Evolutionary conservation across 2,113 vertebrate genomes (phyloP), one percentile per base, ranked within the genome.

Genomic region (Eulacestoma nigropectus): DNA sequence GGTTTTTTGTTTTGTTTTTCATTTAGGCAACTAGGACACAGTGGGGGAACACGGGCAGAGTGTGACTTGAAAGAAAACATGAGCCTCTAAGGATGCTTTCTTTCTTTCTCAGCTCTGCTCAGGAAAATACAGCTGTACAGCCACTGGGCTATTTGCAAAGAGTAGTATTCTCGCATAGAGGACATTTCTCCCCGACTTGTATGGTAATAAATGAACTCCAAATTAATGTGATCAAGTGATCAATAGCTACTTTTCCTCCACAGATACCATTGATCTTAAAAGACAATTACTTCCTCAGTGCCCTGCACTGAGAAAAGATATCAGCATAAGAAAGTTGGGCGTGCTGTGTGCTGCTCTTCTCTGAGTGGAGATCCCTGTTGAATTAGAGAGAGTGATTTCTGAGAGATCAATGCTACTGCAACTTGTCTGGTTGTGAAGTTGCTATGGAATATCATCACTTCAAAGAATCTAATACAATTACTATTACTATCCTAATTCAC

Each of bases 391-490:
- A 77, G 39, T 50, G 0, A 63, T 70, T 93, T 90, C 85, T 77
- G 87, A 59, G 47, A 87, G 55, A 83, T 79, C 86, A 92, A 47
- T 81, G 76, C 73, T 62, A 17, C 70, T 72, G 63, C 2, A 8
- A 60, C 42, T 56, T 87, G 47, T 46, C 46, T 89, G 77, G 35
- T 52, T 87, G 74, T 53, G 67, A 89, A 91, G 78, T 50, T 91
- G 87, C 87, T 75, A 37, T 68, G 78, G 68, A 88, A 88, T 83
- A 91, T 47, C 42, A 83, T 69, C 25, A 49, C 52, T 88, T 91
- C 55, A 94, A 93, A 95, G 68, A 79, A 78, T 60, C 60, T 90
- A 89, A 85, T 67, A 78, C 67, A 74, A 89, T 93, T 87, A 85
- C 56, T 96, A 68, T 63, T 49, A 47, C 72, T 92, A 69, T 57